Percentiles rank a stretch among this genome's conserved stretches.
Evolutionary conservation across 2,888 invertebrate species (phyloP).

Genomic region (Conus canariensis): DNA sequence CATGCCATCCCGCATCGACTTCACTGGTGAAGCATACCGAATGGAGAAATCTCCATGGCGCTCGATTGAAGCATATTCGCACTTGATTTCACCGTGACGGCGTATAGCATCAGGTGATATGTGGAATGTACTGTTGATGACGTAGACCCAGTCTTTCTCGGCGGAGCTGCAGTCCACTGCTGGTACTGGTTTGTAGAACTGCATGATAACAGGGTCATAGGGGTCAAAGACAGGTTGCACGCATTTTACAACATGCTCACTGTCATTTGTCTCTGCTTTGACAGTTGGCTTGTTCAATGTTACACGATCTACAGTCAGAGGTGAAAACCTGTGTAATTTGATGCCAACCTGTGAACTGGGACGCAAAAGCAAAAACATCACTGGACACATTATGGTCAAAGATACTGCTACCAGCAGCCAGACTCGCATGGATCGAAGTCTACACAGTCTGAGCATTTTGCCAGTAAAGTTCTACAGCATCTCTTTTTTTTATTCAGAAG

Average conservation of each 20-base stretch:
- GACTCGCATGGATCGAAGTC: too few relatives aligned
- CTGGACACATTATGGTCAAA: too few relatives aligned
- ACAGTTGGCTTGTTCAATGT: background rate
- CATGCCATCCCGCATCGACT: constrained; percentile 61
- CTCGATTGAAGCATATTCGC: constrained; percentile 81
- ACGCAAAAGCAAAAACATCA: too few relatives aligned
- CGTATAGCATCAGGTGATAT: constrained; percentile 81
- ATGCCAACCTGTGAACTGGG: too few relatives aligned
- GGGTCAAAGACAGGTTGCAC: constrained; percentile 85
- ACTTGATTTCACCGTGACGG: constrained; percentile 79
- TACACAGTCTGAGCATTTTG: too few relatives aligned
- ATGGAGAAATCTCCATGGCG: constrained; percentile 65
- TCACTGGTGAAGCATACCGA: constrained; percentile 56
- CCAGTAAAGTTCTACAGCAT: too few relatives aligned
- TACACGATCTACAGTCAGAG: background rate
- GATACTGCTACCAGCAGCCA: too few relatives aligned
- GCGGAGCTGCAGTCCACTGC: constrained; percentile 84
- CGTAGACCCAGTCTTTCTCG: constrained; percentile 87
- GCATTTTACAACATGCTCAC: constrained; percentile 80
- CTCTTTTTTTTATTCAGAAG: too few relatives aligned
- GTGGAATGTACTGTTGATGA: constrained; percentile 83
- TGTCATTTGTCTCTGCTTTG: background rate
- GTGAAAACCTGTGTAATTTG: too few relatives aligned
- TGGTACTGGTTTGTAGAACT: constrained; percentile 82
- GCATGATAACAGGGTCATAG: constrained; percentile 86